Evolutionary conservation across 2,888 invertebrate genomes (phyloP), one percentile per base, ranked within the genome.

Genomic region (Hemicrepidius hirtus): DNA sequence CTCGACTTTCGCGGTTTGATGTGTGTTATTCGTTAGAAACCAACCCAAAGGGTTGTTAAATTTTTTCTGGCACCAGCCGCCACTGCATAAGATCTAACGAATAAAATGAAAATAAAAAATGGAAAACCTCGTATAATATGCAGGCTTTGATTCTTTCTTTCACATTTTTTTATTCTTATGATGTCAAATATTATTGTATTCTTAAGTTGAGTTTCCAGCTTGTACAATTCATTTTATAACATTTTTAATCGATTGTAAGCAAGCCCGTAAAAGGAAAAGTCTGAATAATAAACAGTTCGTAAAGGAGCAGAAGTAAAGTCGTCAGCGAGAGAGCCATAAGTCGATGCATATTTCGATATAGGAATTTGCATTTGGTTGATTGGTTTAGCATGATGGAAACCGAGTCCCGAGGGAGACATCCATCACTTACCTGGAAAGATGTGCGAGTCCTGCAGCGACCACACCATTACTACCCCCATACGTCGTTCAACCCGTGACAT

Each of bases 321-420:
- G 59, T 49, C 24, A 20, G 60, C 1, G 62, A 63, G 60, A 37
- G 62, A 67, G 60, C 46, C 41, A 64, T 64, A 72, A 57, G 44
- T 24, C 49, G 44, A 57, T 66, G 65, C 73, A 73, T 73, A 73
- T 73, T 73, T 73, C 73, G 73, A 73, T 72, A 72, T 68, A 68
- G 57, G 73, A 73, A 73, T 73, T 73, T 79, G 75, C 78, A 80
- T 80, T 80, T 79, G 76, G 75, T 74, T 79, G 79, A 80, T 80
- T 80, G 80, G 79, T 76, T 79, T 77, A 75, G 78, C 77, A 80
- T 80, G 80, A 80, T 80, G 79, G 80, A 80, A 78, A 73, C 77
- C 55, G 67, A 65, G 67, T 74, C 80, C 72, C 80, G 32, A n/a
- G 79, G 73, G 80, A 75, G 68, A 68, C 79, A 80, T 80, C 78